Conservation (phyloP, 2,113 vertebrate species). For the Hippopotamus amphibius region DNA sequence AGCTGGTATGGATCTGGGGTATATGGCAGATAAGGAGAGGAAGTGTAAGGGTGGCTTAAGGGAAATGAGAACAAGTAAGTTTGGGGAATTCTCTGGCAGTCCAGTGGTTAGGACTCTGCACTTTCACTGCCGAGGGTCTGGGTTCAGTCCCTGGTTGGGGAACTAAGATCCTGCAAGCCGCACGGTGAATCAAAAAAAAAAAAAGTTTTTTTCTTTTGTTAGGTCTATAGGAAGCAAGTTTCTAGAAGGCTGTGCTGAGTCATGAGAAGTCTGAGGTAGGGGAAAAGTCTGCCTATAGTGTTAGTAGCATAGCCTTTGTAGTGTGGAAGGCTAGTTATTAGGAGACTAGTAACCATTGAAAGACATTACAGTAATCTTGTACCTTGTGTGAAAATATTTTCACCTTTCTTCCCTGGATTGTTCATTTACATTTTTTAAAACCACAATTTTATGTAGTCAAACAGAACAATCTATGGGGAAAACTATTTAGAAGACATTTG, state of each 20-base stretch:
- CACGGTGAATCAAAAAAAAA: background rate
- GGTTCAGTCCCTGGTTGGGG: background rate
- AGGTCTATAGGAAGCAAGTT: background rate
- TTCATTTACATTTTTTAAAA: slow-evolving; percentile 21
- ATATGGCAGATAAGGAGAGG: background rate
- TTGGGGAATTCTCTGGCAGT: background rate
- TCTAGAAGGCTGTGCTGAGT: background rate
- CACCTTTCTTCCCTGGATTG: background rate
- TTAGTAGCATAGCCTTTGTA: background rate
- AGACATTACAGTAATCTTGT: background rate
- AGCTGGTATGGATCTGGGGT: background rate
- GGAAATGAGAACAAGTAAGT: background rate
- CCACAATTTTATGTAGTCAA: background rate
- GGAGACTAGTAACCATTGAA: background rate
- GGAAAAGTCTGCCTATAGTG: background rate
- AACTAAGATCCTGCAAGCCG: background rate
- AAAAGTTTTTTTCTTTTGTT: background rate
- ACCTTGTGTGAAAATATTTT: background rate
- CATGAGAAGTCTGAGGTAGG: background rate
- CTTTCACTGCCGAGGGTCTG: background rate
- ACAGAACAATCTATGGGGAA: background rate
- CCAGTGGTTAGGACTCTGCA: background rate
- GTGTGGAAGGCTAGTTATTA: background rate
- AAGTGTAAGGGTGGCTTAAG: background rate
- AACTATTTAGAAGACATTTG: background rate